A percentile compares a stretch with the other conserved stretches of the same genome.
phyloP scores from a whole-genome alignment of 2,113 vertebrate genomes.

The Callospermophilus lateralis region DNA sequence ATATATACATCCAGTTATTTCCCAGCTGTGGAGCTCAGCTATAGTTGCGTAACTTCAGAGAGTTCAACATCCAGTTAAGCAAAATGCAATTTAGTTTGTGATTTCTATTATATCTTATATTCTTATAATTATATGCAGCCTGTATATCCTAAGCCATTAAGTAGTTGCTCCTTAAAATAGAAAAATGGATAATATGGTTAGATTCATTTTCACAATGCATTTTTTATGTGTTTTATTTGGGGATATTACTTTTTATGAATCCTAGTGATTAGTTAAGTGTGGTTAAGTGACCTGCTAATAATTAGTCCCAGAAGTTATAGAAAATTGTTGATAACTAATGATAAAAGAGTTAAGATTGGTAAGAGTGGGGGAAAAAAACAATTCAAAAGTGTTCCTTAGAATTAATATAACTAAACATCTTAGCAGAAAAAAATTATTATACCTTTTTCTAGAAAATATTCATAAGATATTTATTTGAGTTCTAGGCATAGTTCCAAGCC shows the following conservation, averaged over 20 bases:
- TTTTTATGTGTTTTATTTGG: conserved; percentile 71
- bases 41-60: conserved; percentile 18
- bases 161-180: conserved; percentile 68
- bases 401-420: conserved; percentile 87
- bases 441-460: conserved; percentile 75
- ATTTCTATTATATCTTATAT: conserved; percentile 68
- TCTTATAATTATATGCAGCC: conserved; percentile 47
- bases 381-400: conserved; percentile 79
- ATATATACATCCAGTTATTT: conserved; percentile 14
- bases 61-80: conserved; percentile 50
- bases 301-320: conserved; percentile 85
- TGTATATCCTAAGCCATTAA: conserved; percentile 70
- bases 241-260: conserved; percentile 80
- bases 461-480: not conserved
- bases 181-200: conserved; percentile 69
- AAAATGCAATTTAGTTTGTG: conserved; percentile 68
- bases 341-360: conserved; percentile 86
- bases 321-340: conserved; percentile 86
- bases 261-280: conserved; percentile 87
- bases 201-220: conserved; percentile 74
- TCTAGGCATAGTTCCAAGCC: not conserved
- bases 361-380: conserved; percentile 80
- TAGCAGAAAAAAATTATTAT: conserved; percentile 87
- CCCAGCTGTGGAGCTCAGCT: not conserved
- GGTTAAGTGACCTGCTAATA: conserved; percentile 88